These are phyloP conservation scores for Pectinophora gossypiella DNA, from an alignment of 1,140 invertebrate genomes.

Conservation along the genomic window DNA sequence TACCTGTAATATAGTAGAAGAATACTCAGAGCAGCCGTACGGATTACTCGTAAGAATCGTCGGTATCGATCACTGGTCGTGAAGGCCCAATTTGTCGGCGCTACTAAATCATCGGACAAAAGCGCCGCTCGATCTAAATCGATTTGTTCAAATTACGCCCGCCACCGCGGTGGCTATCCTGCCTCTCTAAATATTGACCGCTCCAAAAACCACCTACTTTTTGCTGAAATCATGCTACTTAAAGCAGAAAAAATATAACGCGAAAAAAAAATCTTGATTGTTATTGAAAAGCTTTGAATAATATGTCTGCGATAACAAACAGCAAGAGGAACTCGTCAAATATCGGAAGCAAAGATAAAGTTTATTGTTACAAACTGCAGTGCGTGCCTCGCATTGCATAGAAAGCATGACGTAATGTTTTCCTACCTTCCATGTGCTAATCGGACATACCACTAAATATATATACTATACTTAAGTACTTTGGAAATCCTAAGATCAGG, in stretches of 20 bases:
- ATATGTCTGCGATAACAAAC: no score
- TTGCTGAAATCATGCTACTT: not conserved
- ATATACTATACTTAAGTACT: no score
- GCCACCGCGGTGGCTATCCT: conserved; percentile 15
- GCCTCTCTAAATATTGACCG: conserved; percentile 41
- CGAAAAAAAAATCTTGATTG: no score
- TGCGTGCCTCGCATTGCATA: no score
- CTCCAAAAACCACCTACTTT: conserved; percentile 11
- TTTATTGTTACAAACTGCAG: no score
- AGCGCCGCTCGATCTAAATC: conserved; percentile 63
- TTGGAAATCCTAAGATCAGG: no score
- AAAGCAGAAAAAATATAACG: not conserved
- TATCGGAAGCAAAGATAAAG: not conserved
- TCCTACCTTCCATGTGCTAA: no score
- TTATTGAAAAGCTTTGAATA: no score
- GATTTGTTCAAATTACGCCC: conserved; percentile 65
- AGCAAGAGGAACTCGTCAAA: not conserved
- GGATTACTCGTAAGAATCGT: conserved; percentile 31
- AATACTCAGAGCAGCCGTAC: no score
- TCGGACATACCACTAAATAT: no score
- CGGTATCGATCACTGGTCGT: conserved; percentile 28
- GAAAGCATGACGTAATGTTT: no score
- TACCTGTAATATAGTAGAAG: no score
- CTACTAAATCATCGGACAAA: conserved; percentile 68
- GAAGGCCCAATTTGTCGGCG: conserved; percentile 56